A percentile compares a stretch with the other conserved stretches of the same genome.
Evolutionary conservation across 2,888 invertebrate species (phyloP).

Genomic region (Caenorhabditis macrosperma): DNA sequence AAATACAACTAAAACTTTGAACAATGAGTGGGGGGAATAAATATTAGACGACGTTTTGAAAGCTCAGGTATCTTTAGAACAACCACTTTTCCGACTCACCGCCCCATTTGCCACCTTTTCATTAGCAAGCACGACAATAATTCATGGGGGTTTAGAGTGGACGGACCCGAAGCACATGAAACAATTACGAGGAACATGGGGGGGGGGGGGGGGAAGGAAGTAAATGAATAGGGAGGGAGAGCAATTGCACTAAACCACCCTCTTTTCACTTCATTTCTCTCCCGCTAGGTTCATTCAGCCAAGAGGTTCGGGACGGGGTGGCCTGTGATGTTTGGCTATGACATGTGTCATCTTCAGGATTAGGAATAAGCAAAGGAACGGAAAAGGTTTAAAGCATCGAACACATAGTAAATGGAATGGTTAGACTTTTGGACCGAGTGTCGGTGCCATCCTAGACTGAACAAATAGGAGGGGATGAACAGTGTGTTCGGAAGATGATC

Average conservation of each 20-base stretch:
- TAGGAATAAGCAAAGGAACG: no score
- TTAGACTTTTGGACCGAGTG: no score
- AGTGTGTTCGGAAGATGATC: no score
- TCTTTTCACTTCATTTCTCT: no score
- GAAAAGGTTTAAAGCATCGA: no score
- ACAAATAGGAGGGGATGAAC: no score
- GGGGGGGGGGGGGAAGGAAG: conserved; percentile 7
- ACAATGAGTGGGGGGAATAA: background rate
- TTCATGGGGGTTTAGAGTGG: conserved; percentile 18
- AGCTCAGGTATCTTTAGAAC: background rate
- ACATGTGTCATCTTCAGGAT: conserved; percentile 34
- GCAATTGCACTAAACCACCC: conserved; percentile 31
- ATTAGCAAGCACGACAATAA: conserved; percentile 35
- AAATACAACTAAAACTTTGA: background rate
- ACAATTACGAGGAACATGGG: conserved; percentile 35
- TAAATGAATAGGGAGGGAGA: conserved; percentile 20
- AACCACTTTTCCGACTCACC: background rate
- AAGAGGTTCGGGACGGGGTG: no score
- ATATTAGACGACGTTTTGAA: conserved; percentile 29
- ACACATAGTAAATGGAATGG: background rate
- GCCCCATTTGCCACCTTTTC: conserved; percentile 7
- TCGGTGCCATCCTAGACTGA: no score
- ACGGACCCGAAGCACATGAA: conserved; percentile 4
- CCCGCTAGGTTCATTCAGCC: no score
- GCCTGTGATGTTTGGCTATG: conserved; percentile 18